Conservation (phyloP, 2,797 vertebrate genomes). For the Nannoperca obscura region DNA sequence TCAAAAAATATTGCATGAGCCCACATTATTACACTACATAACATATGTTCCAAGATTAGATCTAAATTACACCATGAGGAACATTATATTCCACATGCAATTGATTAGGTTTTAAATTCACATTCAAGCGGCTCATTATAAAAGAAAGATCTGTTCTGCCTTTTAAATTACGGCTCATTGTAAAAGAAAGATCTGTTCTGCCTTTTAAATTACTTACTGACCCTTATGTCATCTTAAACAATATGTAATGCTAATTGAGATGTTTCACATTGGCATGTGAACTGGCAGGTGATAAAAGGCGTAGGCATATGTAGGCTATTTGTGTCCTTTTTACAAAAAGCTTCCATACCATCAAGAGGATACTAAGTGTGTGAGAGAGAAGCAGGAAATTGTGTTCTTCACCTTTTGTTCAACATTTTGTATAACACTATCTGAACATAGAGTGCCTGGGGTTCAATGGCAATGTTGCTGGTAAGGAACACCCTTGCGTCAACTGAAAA, state of each 20-base stretch:
- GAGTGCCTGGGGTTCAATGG: slow-evolving; percentile 1
- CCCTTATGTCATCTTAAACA: background rate
- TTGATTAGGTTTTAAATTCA: slow-evolving; percentile 24
- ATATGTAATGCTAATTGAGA: background rate
- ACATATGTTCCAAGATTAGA: slow-evolving; percentile 25
- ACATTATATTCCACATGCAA: slow-evolving; percentile 14
- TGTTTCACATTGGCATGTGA: background rate
- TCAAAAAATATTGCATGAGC: slow-evolving; percentile 23
- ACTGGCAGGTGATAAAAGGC: background rate
- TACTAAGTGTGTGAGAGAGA: background rate
- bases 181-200: slow-evolving; percentile 1
- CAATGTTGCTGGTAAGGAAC: background rate
- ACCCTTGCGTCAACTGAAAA: slow-evolving; percentile 3
- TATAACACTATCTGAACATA: background rate
- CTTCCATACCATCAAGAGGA: background rate
- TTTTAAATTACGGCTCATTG: slow-evolving; percentile 9
- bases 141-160: slow-evolving; percentile 3
- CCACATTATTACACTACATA: slow-evolving; percentile 13
- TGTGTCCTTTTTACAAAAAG: slow-evolving; percentile 11
- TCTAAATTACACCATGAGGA: slow-evolving; percentile 10
- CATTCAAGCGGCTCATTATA: background rate
- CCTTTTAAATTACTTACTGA: background rate
- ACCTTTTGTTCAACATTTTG: slow-evolving; percentile 8
- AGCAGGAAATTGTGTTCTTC: background rate
- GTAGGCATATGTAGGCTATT: background rate